phyloP scores from a whole-genome alignment of 2,113 vertebrate genomes.

The Notechis scutatus region DNA sequence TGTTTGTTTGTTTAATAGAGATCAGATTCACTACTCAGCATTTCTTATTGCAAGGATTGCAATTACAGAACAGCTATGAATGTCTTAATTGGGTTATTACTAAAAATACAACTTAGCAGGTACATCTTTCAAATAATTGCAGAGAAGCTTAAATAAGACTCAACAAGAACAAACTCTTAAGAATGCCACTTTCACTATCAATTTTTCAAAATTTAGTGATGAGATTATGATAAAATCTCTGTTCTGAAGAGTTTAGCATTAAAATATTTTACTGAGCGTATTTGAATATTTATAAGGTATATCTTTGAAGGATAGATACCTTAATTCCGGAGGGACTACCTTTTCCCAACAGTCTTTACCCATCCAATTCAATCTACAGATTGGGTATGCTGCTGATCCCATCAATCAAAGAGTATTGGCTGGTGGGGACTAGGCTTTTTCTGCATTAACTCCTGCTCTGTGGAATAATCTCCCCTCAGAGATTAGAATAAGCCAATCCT shows the following conservation, averaged over 20 bases:
- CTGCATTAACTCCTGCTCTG: too few relatives aligned
- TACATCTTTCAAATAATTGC: conserved; percentile 2
- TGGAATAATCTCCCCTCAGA: too few relatives aligned
- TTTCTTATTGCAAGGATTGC: conserved; percentile 23
- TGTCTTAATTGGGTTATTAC: conserved; percentile 1
- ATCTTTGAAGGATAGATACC: not conserved
- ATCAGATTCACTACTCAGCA: conserved; percentile 41
- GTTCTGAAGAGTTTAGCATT: not conserved
- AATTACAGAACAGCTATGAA: not conserved
- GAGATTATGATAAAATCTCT: not conserved
- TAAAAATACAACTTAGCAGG: not conserved
- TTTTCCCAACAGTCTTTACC: too few relatives aligned
- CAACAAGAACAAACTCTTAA: not conserved
- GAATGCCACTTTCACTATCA: not conserved
- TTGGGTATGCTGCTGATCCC: too few relatives aligned
- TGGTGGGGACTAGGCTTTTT: too few relatives aligned
- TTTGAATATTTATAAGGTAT: not conserved
- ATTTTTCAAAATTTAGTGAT: not conserved
- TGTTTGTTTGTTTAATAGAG: not conserved
- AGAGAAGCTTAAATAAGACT: not conserved
- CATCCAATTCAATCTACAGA: too few relatives aligned
- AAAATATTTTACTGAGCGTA: not conserved
- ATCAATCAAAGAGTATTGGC: too few relatives aligned
- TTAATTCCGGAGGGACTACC: not conserved
- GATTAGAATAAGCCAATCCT: too few relatives aligned